These are phyloP conservation scores for Drosophila aff. DNA, from an alignment of 1,140 invertebrate species.

Conservation along the genomic window DNA sequence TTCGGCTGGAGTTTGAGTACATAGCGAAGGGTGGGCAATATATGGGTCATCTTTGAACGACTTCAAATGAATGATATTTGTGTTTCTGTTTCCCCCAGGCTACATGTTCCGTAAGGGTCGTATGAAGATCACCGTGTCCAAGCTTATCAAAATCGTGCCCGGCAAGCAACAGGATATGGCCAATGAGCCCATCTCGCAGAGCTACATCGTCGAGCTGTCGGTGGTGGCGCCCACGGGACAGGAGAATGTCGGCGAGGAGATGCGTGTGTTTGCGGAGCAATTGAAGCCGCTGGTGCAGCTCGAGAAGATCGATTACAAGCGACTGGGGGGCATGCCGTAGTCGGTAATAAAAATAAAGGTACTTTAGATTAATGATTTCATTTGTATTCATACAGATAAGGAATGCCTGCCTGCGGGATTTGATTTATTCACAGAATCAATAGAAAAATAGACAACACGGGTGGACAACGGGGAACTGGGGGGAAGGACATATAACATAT, in stretches of 20 bases:
- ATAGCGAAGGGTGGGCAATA: constrained; percentile 90
- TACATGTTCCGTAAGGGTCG: constrained; percentile 98
- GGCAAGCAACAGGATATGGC: constrained; percentile 89
- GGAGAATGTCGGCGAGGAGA: constrained; percentile 97
- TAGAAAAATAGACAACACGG: constrained; percentile 15
- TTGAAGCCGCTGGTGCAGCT: constrained; percentile 95
- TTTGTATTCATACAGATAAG: constrained; percentile 7
- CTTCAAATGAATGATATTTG: too few relatives aligned
- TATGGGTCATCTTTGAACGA: accelerated
- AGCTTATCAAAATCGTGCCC: constrained; percentile 94
- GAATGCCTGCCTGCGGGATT: background rate
- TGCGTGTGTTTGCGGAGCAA: constrained; percentile 97
- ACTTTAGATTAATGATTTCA: background rate
- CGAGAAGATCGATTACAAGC: constrained; percentile 96
- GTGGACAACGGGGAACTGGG: background rate
- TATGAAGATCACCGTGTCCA: constrained; percentile 98
- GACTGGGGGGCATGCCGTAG: constrained; percentile 88
- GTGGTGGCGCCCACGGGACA: constrained; percentile 96
- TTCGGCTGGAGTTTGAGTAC: constrained; percentile 96
- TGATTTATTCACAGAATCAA: background rate
- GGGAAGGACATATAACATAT: background rate
- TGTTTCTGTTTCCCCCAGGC: constrained; percentile 84
- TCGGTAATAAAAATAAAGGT: background rate
- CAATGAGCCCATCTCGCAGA: constrained; percentile 94
- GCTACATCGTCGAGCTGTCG: constrained; percentile 97